phyloP scores from a whole-genome alignment of 2,797 vertebrate genomes.

The Gambusia yucatana region DNA sequence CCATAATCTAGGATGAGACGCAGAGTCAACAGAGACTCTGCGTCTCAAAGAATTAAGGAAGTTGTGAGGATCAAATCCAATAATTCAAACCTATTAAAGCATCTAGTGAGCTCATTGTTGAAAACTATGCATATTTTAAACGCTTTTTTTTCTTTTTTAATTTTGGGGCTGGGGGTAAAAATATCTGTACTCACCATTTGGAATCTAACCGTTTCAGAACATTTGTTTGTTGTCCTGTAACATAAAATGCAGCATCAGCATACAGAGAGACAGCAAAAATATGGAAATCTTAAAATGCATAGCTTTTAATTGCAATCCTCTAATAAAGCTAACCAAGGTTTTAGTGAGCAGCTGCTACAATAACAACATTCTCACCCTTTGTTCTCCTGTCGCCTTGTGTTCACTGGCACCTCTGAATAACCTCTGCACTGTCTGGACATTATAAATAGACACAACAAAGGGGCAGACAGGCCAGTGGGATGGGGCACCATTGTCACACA shows the following conservation, averaged over 20 bases:
- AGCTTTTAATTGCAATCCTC: not conserved
- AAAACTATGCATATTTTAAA: not conserved
- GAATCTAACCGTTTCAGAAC: conserved; percentile 1
- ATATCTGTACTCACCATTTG: conserved; percentile 44
- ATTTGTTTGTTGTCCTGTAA: not conserved
- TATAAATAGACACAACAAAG: conserved; percentile 78
- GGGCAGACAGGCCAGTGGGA: conserved; percentile 68
- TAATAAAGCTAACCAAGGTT: not conserved
- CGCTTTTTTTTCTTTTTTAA: not conserved
- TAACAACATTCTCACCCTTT: conserved; percentile 71
- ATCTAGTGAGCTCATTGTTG: not conserved
- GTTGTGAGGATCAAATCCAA: not conserved
- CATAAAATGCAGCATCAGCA: not conserved
- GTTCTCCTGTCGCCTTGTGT: conserved; percentile 59
- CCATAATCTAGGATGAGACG: not conserved
- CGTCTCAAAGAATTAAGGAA: not conserved
- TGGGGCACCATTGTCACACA: conserved; percentile 64
- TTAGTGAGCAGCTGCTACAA: conserved; percentile 24
- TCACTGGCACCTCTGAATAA: conserved; percentile 66
- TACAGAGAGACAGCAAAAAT: not conserved
- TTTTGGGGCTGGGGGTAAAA: not conserved
- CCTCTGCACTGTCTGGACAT: conserved; percentile 70
- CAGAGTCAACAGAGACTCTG: not conserved
- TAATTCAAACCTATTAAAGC: not conserved
- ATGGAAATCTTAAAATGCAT: not conserved